These are phyloP conservation scores for Brachyptera risi DNA, from an alignment of 2,888 invertebrate species.

Conservation along the genomic window DNA sequence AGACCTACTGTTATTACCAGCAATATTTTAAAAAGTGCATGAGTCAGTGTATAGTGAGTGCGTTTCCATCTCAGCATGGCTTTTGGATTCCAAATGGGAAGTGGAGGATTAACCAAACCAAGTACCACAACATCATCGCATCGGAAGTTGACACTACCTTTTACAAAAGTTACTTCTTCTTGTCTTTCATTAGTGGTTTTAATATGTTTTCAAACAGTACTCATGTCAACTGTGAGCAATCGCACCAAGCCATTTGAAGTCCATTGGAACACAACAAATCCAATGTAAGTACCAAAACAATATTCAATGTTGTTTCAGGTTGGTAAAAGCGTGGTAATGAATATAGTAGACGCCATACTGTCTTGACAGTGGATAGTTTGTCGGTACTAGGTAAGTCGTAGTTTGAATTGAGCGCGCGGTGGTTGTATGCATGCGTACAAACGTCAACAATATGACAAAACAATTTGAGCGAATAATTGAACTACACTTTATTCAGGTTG, in stretches of 20 bases:
- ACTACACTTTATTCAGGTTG: no score
- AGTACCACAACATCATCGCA: not conserved
- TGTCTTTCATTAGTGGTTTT: slow-evolving; percentile 30
- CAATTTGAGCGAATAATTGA: no score
- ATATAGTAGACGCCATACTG: no score
- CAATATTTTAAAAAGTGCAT: slow-evolving; percentile 6
- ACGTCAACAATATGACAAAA: no score
- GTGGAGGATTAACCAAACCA: not conserved
- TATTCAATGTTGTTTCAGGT: no score
- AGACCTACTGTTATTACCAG: not conserved
- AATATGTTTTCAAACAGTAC: slow-evolving; percentile 49
- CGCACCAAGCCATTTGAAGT: slow-evolving; percentile 82
- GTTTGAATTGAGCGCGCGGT: no score
- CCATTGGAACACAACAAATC: slow-evolving; percentile 88
- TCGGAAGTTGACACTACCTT: slow-evolving; percentile 10
- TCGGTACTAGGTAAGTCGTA: no score
- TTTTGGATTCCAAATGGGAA: slow-evolving; percentile 9
- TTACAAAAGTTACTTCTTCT: slow-evolving; percentile 18
- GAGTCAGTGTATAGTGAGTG: not conserved
- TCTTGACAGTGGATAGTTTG: no score
- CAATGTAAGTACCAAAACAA: slow-evolving; percentile 70
- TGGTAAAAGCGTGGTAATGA: no score
- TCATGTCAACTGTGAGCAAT: slow-evolving; percentile 64
- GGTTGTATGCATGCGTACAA: no score
- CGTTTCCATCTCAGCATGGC: slow-evolving; percentile 10